Base-by-base conservation (phyloP, 1,140 invertebrate species). In the Wasmannia auropunctata region DNA sequence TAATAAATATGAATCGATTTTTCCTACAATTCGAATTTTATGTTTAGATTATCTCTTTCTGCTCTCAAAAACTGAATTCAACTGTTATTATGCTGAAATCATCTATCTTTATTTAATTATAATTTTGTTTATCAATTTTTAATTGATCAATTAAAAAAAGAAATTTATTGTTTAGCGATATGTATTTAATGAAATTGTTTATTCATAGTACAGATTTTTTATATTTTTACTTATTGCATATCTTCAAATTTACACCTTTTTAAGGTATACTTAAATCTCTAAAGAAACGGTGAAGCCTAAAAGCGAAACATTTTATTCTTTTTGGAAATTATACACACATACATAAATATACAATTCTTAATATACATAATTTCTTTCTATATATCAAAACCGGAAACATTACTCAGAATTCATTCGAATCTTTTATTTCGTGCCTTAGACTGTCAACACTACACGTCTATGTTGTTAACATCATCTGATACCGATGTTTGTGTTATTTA, bases 401-500 rank as follows among this genome's bases (percentile, higher is more conserved):
- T 60, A 74, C 8, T 43, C 8, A 31, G 7, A 0, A n/a, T n/a
- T n/a, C n/a, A n/a, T 34, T 58, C 46, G 11, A 74, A 34, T 58
- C 28, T 56, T 60, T 43, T 25, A 72, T 83, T 28, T 31, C 19
- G 19, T 31, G 6, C 34, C 8, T 25, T n/a, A n/a, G 3, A 51
- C n/a, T 37, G 40, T 72, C 65, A 79, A 75, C 34, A 54, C 4
- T 34, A 51, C 22, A n/a, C 25, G 10, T 51, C 28, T 70, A n/a
- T n/a, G 51, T 77, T 83, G 51, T 40, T 37, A 49, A 31, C 74
- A 74, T 54, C 40, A 22, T 46, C 16, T 49, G 81, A 88, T 70
- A 54, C 3, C 5, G 4, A 56, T 62, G 60, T 88, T 88, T 88
- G 31, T 25, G 65, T 76, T 63, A 56, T 86, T 88, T 72, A 86